Evolutionary conservation across 1,140 invertebrate species (phyloP).

Genomic region (Heliothis virescens): DNA sequence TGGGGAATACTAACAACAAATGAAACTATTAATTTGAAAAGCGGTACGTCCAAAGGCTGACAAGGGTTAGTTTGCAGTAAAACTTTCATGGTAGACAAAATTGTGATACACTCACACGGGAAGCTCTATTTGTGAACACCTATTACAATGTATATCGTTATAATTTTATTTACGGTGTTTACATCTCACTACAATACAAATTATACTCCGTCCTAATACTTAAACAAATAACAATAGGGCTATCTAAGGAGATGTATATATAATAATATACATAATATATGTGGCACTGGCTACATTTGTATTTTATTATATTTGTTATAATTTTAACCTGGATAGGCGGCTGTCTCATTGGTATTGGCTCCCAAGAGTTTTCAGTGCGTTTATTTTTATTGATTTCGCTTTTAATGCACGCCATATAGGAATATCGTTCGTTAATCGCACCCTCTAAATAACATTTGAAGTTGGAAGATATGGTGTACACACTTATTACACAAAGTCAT

Average conservation of each 20-base stretch:
- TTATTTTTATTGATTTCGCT: background rate
- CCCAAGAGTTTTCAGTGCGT: background rate
- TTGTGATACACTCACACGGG: conserved; percentile 71
- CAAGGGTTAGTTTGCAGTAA: conserved; percentile 39
- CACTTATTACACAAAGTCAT: conserved; percentile 22
- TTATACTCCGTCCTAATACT: conserved; percentile 76
- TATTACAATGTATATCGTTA: conserved; percentile 61
- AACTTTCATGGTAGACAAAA: conserved; percentile 73
- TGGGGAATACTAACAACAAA: background rate
- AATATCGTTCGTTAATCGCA: conserved; percentile 18
- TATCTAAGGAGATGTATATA: conserved; percentile 82
- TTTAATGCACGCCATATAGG: conserved; percentile 22
- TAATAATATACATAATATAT: conserved; percentile 78
- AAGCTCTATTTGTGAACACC: conserved; percentile 82
- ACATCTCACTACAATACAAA: conserved; percentile 79
- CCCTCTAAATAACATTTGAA: conserved; percentile 32
- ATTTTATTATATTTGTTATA: conserved; percentile 48
- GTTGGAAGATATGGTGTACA: conserved; percentile 49
- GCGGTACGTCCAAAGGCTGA: background rate
- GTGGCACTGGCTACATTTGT: conserved; percentile 80
- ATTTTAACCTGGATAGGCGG: background rate
- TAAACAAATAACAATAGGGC: conserved; percentile 82
- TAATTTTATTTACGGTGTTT: conserved; percentile 73
- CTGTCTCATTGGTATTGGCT: background rate
- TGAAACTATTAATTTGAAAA: conserved; percentile 1